These are phyloP conservation scores for Cataglyphis cursor DNA, from an alignment of 2,888 invertebrate genomes.

Conservation along the genomic window DNA sequence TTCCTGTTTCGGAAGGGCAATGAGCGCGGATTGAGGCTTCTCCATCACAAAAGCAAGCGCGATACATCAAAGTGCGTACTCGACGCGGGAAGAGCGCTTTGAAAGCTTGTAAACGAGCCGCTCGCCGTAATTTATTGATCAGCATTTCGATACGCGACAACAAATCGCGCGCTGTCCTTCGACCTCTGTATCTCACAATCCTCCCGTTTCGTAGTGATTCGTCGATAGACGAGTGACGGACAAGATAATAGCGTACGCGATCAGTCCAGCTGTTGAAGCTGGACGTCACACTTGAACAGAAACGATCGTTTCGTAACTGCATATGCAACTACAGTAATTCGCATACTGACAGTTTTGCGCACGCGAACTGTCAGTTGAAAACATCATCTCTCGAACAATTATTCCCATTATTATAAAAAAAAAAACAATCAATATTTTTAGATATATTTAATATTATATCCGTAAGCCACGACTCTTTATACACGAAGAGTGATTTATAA, in stretches of 20 bases:
- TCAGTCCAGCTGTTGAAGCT: conserved; percentile 51
- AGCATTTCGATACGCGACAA: conserved; percentile 23
- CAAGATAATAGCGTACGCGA: conserved; percentile 66
- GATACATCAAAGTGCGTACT: conserved; percentile 22
- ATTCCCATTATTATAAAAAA: not conserved
- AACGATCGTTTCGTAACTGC: conserved; percentile 56
- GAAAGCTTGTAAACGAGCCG: not conserved
- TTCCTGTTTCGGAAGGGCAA: not conserved
- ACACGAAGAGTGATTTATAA: not conserved
- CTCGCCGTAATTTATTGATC: conserved; percentile 36
- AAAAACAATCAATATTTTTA: not conserved
- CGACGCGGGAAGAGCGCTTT: conserved; percentile 21
- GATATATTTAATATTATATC: not conserved
- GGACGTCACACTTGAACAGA: conserved; percentile 66
- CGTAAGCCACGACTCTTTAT: not conserved
- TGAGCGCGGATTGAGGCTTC: not conserved
- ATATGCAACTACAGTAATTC: not conserved
- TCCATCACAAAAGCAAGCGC: not conserved
- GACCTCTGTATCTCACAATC: conserved; percentile 24
- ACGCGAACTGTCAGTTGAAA: conserved; percentile 31
- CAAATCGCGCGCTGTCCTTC: not conserved
- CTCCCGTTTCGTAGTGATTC: conserved; percentile 39
- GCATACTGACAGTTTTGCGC: conserved; percentile 2
- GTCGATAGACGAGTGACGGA: conserved; percentile 47
- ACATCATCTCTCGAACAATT: not conserved